phyloP scores from a whole-genome alignment of 2,113 vertebrate genomes.

The Morone saxatilis region DNA sequence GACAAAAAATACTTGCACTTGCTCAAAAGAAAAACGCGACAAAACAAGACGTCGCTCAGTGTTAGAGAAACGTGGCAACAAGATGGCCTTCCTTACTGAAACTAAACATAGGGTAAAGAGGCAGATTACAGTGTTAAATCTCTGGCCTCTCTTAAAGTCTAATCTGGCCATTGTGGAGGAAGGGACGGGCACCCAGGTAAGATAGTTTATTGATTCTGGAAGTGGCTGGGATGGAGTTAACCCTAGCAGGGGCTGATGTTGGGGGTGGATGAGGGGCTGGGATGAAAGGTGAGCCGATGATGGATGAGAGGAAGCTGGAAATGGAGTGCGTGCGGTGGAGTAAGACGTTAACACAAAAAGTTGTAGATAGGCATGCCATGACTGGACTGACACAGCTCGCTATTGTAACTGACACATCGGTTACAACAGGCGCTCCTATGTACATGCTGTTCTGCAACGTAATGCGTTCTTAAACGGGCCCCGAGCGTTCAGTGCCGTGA shows the following conservation, averaged over 20 bases:
- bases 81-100: neutral
- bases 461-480: slow-evolving; percentile 63
- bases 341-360: slow-evolving; percentile 61
- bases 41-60: neutral
- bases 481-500: slow-evolving; percentile 32
- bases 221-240: slow-evolving; percentile 68
- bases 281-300: slow-evolving; percentile 78
- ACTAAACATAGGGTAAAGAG: slow-evolving; percentile 6
- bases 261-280: slow-evolving; percentile 60
- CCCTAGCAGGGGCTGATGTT: slow-evolving; percentile 56
- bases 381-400: slow-evolving; percentile 59
- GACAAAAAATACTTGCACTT: neutral
- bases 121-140: slow-evolving; percentile 15
- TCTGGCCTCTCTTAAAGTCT: slow-evolving; percentile 22
- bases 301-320: slow-evolving; percentile 75
- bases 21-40: neutral
- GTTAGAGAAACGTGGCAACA: slow-evolving; percentile 1
- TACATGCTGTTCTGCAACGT: slow-evolving; percentile 57
- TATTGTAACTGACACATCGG: slow-evolving; percentile 59
- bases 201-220: slow-evolving; percentile 72
- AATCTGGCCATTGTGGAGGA: slow-evolving; percentile 30
- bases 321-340: slow-evolving; percentile 57
- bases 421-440: slow-evolving; percentile 49
- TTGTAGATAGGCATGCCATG: slow-evolving; percentile 55
- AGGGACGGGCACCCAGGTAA: slow-evolving; percentile 53